Evolutionary conservation across 2,888 invertebrate species (phyloP), one percentile per base, ranked within the genome.

Genomic region (Dilophus febrilis): DNA sequence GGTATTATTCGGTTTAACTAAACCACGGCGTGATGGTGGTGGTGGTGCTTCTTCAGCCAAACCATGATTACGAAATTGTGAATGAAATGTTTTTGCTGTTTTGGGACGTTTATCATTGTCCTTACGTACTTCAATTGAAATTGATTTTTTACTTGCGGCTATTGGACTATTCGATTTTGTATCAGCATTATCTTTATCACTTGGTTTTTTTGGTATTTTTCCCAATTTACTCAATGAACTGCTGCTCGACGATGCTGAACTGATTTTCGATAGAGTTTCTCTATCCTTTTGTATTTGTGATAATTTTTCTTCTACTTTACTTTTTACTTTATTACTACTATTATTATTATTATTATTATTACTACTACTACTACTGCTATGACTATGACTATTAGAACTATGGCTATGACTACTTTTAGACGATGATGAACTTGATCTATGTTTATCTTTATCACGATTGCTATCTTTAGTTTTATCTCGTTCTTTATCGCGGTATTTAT

Each of bases 31-130:
- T 3, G 85, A 81, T 3, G 82, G 81, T 12, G 88, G 84, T n/a
- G 85, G 84, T 53, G 83, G 83, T 1, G 77, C 72, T 64, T 84
- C 86, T 58, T 90, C 88, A 55, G 84, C 85, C 40, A 91, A 62
- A 29, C 90, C 91, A 51, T 88, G 90, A 37, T 87, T 87, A 48
- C 92, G 74, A 66, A 91, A 88, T 64, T 86, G 88, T 1, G 87
- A 84, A 61, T 87, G 78, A 57, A 80, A 87, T 13, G 84, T 82
- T 70, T 91, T 92, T 1, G 90, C 91, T 30, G 91, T 91, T 64
- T 87, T 87, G 4, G 86, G 80, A 51, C 88, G 67, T 40, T 66
- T 74, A 11, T 72, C 69, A 38, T 75, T 71, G 47, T 75, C 75
- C 44, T 80, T 82, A 44, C 83, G 67, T 40, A 78, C 74, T 67